Evolutionary conservation across 2,888 invertebrate genomes (phyloP).

Genomic region (Mycalesis mineus): DNA sequence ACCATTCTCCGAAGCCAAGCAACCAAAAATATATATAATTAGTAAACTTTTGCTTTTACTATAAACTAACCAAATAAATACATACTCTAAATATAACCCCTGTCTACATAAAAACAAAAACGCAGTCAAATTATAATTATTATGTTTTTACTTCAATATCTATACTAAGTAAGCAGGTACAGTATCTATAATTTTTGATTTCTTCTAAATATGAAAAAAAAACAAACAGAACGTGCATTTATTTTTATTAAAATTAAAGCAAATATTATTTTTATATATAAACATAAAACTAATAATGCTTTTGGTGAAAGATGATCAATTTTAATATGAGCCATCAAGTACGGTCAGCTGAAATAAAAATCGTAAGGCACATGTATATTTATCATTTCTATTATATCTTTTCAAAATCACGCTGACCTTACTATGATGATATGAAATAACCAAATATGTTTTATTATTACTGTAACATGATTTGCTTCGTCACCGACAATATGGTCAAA

Average conservation of each 20-base stretch:
- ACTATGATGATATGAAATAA: neutral
- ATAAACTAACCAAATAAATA: too few relatives aligned
- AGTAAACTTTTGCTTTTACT: neutral
- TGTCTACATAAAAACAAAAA: too few relatives aligned
- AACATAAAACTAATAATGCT: neutral
- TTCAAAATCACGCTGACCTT: neutral
- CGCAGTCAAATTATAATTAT: too few relatives aligned
- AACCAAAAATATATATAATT: neutral
- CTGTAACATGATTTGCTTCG: conserved; percentile 33
- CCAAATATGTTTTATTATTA: neutral
- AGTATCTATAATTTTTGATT: neutral
- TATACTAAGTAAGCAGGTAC: too few relatives aligned
- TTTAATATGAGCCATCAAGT: neutral
- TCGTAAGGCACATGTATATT: too few relatives aligned
- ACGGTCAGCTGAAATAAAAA: neutral
- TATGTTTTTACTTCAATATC: neutral
- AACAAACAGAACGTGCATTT: neutral
- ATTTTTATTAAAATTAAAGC: neutral
- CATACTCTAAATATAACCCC: too few relatives aligned
- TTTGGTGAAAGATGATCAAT: neutral
- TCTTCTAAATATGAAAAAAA: neutral
- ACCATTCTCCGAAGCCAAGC: neutral
- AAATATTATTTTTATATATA: neutral
- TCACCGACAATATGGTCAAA: conserved; percentile 61
- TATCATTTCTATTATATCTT: too few relatives aligned